Base-by-base conservation (phyloP, 2,888 invertebrate genomes). In the Lomographa bimaculata region DNA sequence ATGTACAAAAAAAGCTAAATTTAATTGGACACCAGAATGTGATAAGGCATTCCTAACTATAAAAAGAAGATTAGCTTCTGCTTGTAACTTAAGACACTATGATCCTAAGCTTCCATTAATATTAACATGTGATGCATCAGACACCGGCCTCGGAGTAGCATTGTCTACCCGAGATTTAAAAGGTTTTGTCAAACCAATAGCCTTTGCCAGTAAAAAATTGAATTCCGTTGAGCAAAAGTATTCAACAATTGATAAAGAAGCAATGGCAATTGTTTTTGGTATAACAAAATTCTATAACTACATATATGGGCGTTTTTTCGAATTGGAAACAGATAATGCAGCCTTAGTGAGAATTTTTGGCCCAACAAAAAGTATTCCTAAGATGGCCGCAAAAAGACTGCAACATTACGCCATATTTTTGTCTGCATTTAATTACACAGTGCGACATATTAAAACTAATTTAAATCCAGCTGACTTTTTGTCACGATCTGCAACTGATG, bases 351-450 rank as follows among this genome's bases (percentile, higher is more conserved):
- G 58, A 41, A 69, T 71, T 29, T 68, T 70, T 44, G 53, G 57
- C 1, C 61, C 61, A 0, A 59, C 44, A 5, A 64, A 64, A 38
- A 40, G 57, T 5, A 63, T 64, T 6, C 65, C 68, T 25, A 50
- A 57, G 34, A 62, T 69, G 60, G 60, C 68, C 5, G 64, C 67
- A 0, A 66, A 60, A 27, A 7, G 55, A 7, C 7, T 54, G 5
- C 57, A 60, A 18, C 52, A 60, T 24, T 60, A 48, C 32, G 44
- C 54, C 2, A 57, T 55, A n/a, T 60, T n/a, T n/a, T n/a, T n/a
- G n/a, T n/a, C n/a, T n/a, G n/a, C n/a, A n/a, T n/a, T n/a, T n/a
- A n/a, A n/a, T 57, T 30, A n/a, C n/a, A n/a, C n/a, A n/a, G n/a
- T n/a, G n/a, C n/a, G n/a, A n/a, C n/a, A n/a, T n/a, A n/a, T n/a